Conservation (phyloP, 1,140 invertebrate species). For the Apis mellifera region DNA sequence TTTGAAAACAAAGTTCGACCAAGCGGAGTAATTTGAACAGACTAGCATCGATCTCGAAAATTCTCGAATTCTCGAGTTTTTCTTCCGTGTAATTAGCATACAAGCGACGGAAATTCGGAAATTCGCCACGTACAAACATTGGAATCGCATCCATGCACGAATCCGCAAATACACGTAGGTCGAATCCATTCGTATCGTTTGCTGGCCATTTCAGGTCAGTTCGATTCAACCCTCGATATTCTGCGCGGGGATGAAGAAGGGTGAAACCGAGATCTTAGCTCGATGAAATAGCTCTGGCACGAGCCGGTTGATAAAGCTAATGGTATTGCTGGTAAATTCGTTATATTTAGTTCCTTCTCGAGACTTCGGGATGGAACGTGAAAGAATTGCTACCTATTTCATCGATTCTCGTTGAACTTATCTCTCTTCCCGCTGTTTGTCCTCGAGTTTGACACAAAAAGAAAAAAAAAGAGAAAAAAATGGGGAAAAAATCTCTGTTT, state of each 20-base stretch:
- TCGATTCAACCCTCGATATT: conserved; percentile 42
- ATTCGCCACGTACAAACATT: conserved; percentile 11
- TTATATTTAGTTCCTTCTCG: conserved; percentile 50
- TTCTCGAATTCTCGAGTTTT: background rate
- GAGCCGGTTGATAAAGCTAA: conserved; percentile 64
- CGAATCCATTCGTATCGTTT: conserved; percentile 52
- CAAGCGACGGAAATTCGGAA: background rate
- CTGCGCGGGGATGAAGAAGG: conserved; percentile 9
- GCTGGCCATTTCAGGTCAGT: conserved; percentile 45
- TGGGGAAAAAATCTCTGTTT: background rate
- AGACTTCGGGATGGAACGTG: background rate
- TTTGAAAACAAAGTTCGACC: too few relatives aligned
- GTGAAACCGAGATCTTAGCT: conserved; percentile 9
- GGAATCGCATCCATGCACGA: conserved; percentile 6
- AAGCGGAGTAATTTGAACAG: background rate
- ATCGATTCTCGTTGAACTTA: background rate
- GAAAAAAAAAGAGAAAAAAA: background rate
- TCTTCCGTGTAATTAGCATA: background rate
- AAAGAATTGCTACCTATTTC: background rate
- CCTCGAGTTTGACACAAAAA: too few relatives aligned
- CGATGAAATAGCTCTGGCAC: conserved; percentile 48
- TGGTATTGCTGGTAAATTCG: conserved; percentile 64
- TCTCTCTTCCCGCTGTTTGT: background rate
- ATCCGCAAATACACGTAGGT: conserved; percentile 37
- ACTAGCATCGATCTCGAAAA: background rate